These are phyloP conservation scores for Pyxicephalus adspersus DNA, from an alignment of 2,113 vertebrate genomes.

Conservation along the genomic window DNA sequence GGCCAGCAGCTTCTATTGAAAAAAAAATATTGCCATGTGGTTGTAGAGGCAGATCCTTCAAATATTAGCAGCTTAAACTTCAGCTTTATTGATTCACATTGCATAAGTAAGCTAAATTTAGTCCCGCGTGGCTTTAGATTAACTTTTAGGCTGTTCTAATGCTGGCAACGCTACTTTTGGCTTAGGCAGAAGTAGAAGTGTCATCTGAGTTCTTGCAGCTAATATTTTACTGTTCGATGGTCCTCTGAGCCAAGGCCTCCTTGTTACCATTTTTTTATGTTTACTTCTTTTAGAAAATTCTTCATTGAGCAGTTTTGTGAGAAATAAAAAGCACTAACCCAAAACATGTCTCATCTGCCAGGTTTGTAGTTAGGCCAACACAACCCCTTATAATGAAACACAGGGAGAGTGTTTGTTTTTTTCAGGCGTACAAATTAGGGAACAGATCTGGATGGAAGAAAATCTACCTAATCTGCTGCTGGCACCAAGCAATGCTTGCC, in stretches of 20 bases:
- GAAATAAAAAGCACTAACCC: slow-evolving; percentile 4
- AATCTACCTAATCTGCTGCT: background rate
- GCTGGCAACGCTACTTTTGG: too few relatives aligned
- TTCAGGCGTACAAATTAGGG: background rate
- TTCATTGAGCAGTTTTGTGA: background rate
- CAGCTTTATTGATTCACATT: too few relatives aligned
- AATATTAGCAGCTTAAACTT: too few relatives aligned
- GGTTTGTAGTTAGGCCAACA: background rate
- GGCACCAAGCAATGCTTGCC: too few relatives aligned
- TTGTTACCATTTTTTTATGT: background rate
- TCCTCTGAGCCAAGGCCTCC: background rate
- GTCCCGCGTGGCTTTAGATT: too few relatives aligned
- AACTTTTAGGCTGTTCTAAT: too few relatives aligned
- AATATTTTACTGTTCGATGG: background rate
- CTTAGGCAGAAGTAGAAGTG: too few relatives aligned
- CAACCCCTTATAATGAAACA: background rate
- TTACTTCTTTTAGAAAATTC: background rate
- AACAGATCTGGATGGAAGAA: background rate
- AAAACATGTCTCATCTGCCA: slow-evolving; percentile 13
- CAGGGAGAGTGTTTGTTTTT: background rate
- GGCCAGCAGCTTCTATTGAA: too few relatives aligned
- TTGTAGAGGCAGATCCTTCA: too few relatives aligned
- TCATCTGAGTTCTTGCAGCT: too few relatives aligned
- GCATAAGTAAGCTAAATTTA: too few relatives aligned
- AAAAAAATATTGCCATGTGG: too few relatives aligned